These are phyloP conservation scores for Echinarachnius parma DNA, from an alignment of 53 echinoderm and acorn worm species.

Conservation along the genomic window DNA sequence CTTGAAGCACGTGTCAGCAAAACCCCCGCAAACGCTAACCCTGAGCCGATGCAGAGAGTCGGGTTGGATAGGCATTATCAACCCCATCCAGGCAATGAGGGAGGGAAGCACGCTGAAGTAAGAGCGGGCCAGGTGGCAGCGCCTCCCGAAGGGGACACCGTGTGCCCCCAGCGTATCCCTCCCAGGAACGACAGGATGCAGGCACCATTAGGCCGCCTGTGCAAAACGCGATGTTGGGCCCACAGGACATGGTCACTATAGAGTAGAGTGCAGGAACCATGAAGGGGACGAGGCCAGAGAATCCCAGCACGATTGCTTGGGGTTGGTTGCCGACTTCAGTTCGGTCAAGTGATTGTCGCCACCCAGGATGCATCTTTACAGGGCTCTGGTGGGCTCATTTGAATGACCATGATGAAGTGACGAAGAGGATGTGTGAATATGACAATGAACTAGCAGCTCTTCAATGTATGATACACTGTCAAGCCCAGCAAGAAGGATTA, in stretches of 20 bases:
- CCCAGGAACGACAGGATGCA: slow-evolving; percentile 93
- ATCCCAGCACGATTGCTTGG: slow-evolving; percentile 69
- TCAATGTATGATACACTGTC: too few species aligned
- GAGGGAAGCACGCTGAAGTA: slow-evolving; percentile 71
- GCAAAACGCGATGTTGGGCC: slow-evolving; percentile 49
- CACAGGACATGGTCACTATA: slow-evolving; percentile 57
- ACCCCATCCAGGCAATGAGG: slow-evolving; percentile 83
- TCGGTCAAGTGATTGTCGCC: slow-evolving; percentile 3
- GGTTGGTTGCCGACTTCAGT: slow-evolving; percentile 54
- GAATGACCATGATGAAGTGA: too few species aligned
- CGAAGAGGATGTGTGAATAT: too few species aligned
- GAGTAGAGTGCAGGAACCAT: slow-evolving; percentile 63
- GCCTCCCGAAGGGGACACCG: slow-evolving; percentile 31
- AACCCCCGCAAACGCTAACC: slow-evolving; percentile 61
- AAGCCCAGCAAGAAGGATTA: too few species aligned
- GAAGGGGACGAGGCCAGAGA: slow-evolving; percentile 82
- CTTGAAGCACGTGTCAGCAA: slow-evolving; percentile 53
- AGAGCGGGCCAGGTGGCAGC: slow-evolving; percentile 60
- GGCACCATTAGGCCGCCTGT: too few species aligned
- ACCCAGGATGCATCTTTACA: too few species aligned
- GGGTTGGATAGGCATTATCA: slow-evolving; percentile 71
- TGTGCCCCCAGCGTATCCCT: slow-evolving; percentile 82
- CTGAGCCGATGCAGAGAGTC: slow-evolving; percentile 56
- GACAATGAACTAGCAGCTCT: too few species aligned
- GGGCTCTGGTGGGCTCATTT: too few species aligned